Evolutionary conservation across 2,797 vertebrate species (phyloP).

Genomic region (Pampus argenteus): DNA sequence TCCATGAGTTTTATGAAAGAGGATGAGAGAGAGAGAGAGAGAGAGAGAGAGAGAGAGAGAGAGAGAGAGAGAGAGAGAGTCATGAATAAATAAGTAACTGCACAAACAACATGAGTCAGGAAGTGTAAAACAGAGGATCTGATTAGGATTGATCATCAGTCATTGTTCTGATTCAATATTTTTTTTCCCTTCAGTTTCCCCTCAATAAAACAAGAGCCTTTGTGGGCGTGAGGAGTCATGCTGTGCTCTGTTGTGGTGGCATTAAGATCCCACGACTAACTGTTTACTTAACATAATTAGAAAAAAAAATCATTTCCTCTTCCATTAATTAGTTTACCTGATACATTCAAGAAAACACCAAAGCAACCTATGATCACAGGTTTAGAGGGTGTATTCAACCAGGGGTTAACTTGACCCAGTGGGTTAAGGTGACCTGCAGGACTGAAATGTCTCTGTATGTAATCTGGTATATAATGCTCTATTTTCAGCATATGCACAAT

Average conservation of each 20-base stretch:
- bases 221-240: constrained; percentile 59
- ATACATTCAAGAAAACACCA: too few species aligned
- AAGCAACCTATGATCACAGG: neutral
- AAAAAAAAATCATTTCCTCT: constrained; percentile 8
- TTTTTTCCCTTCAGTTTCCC: constrained; percentile 30
- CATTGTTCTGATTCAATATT: constrained; percentile 27
- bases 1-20: constrained; percentile 17
- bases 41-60: neutral
- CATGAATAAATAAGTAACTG: constrained; percentile 27
- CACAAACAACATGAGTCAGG: constrained; percentile 67
- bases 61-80: neutral
- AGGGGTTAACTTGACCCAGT: neutral
- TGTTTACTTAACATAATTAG: neutral
- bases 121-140: constrained; percentile 41
- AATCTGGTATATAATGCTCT: neutral
- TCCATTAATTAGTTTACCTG: constrained; percentile 9
- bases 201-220: neutral
- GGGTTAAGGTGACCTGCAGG: constrained; percentile 37
- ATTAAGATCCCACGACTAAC: constrained; percentile 22
- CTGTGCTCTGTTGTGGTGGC: constrained; percentile 25
- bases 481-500: constrained; percentile 13
- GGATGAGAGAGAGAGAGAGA: neutral
- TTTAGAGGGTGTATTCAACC: neutral
- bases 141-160: constrained; percentile 44
- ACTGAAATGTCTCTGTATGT: neutral